Base-by-base conservation (phyloP, 2,113 vertebrate species). In the Scophthalmus maximus region DNA sequence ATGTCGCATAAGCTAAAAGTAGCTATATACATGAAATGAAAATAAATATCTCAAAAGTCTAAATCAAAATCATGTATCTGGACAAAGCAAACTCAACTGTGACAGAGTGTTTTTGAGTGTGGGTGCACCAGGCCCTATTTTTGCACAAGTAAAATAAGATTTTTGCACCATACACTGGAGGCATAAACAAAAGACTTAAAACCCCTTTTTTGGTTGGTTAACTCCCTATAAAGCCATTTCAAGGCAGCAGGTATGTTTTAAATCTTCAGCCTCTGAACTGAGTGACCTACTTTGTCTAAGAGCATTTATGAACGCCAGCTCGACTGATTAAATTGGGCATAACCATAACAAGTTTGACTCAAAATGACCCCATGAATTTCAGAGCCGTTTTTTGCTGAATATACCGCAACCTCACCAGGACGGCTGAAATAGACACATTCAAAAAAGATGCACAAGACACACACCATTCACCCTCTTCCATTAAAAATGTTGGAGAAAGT, bases 401-500 rank as follows among this genome's bases (percentile, higher is more conserved):
- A 22, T 17, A 40, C 2, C 17, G 22, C 22, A 26, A 26, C 57
- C 18, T 59, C 22, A 25, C 23, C 6, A 8, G 8, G 10, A 40
- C 17, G 15, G 36, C 14, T 52, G 18, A 56, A 14, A 34, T 12
- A 2, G 7, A 38, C n/a, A 15, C 9, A 20, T 22, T 46, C 1
- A n/a, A 46, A 18, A 36, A n/a, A n/a, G n/a, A n/a, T n/a, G n/a
- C n/a, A n/a, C 32, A 6, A 38, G 11, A 27, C 56, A 56, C n/a
- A 38, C 12, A 5, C 23, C 8, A 36, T 53, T 67, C 5, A 4
- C 44, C 22, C 23, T 17, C 18, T 27, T 42, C 32, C 34, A 25
- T 32, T 51, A 30, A 53, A 59, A n/a, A 42, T 23, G 6, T 8
- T 57, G 8, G 30, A 49, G 61, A 79, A 44, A 81, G 73, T 69